phyloP scores from a whole-genome alignment of 2,113 vertebrate species.

The Numida meleagris region DNA sequence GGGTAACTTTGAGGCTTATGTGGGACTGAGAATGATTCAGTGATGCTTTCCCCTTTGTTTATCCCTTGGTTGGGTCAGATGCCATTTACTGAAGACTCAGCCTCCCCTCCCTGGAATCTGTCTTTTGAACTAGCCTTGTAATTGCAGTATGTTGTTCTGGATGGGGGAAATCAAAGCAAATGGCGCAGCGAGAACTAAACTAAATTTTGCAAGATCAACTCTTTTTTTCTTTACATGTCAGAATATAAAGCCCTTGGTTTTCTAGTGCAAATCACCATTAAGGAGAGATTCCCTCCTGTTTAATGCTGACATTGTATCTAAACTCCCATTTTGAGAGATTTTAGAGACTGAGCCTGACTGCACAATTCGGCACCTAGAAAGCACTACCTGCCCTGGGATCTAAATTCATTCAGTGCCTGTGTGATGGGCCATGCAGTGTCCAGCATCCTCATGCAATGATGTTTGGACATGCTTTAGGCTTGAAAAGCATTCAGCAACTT shows the following conservation, averaged over 20 bases:
- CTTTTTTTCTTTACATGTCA: background rate
- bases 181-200: background rate
- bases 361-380: background rate
- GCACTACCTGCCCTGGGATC: background rate
- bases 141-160: background rate
- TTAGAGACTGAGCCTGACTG: background rate
- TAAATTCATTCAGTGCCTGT: background rate
- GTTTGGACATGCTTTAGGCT: background rate
- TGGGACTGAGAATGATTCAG: background rate
- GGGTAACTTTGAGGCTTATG: background rate
- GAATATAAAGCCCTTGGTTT: background rate
- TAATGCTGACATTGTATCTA: background rate
- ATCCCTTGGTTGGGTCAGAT: background rate
- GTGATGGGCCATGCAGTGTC: background rate
- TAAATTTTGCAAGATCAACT: background rate
- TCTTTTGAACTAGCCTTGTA: background rate
- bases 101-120: background rate
- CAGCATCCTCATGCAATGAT: fast-evolving
- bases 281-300: background rate
- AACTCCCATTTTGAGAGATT: background rate
- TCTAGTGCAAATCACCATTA: background rate
- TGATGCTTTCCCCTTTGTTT: background rate
- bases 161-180: background rate
- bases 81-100: background rate
- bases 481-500: background rate